phyloP scores from a whole-genome alignment of 2,797 vertebrate genomes.

The Yasuhikotakia modesta region DNA sequence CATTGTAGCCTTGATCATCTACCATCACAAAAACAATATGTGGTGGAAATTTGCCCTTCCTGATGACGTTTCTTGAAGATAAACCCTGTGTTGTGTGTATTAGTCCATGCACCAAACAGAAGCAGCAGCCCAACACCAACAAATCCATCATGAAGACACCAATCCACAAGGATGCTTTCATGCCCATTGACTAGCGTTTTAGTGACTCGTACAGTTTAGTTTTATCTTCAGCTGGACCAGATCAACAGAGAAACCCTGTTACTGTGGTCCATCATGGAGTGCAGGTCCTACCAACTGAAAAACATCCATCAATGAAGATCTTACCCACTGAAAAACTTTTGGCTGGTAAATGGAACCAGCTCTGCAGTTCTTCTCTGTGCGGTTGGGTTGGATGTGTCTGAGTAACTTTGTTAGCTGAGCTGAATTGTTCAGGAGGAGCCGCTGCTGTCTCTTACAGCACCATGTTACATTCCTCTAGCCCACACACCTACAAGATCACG shows the following conservation, averaged over 20 bases:
- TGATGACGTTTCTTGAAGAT: not conserved
- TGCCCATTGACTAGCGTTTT: constrained; percentile 54
- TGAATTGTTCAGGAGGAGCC: constrained; percentile 24
- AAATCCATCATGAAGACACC: constrained; percentile 72
- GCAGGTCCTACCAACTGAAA: not conserved
- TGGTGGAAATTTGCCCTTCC: constrained; percentile 65
- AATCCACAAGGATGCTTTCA: constrained; percentile 65
- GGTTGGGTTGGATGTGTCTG: not conserved
- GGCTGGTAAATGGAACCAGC: not conserved
- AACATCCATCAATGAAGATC: not conserved
- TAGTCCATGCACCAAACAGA: constrained; percentile 68
- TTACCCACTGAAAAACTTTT: not conserved
- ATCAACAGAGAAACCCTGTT: not conserved
- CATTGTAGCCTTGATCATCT: constrained; percentile 92
- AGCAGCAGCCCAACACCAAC: constrained; percentile 72
- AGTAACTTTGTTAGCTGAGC: constrained; percentile 8
- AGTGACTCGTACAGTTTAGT: not conserved
- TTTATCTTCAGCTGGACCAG: not conserved
- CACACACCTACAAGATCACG: constrained; percentile 48
- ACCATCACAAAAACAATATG: constrained; percentile 92
- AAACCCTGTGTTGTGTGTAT: constrained; percentile 50
- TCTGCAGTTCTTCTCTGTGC: not conserved
- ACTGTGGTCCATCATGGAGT: not conserved
- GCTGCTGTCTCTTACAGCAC: constrained; percentile 61
- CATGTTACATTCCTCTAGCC: constrained; percentile 70